Evolutionary conservation across 1,140 invertebrate genomes (phyloP).

Genomic region (Magallana angulata): DNA sequence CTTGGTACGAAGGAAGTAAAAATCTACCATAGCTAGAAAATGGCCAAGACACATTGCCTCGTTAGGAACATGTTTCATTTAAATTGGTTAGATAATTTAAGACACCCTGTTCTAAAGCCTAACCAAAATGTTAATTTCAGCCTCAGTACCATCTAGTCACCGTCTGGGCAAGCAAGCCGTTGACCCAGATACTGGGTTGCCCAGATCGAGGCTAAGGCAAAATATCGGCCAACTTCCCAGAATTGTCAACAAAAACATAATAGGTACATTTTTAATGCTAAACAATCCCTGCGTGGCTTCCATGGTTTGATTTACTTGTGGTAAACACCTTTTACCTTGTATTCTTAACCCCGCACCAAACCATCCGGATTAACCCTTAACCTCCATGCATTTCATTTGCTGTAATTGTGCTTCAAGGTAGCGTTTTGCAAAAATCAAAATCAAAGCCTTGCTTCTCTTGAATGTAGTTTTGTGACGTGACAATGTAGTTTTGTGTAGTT

Average conservation of each 20-base stretch:
- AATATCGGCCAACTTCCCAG: conserved; percentile 52
- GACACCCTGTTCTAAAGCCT: no score
- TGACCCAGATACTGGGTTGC: conserved; percentile 47
- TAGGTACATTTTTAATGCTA: conserved; percentile 39
- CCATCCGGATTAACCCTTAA: neutral
- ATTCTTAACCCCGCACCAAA: neutral
- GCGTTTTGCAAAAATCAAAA: neutral
- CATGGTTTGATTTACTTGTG: neutral
- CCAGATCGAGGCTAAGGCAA: conserved; percentile 43
- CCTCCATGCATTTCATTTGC: neutral
- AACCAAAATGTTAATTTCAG: conserved; percentile 44
- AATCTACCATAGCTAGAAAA: no score
- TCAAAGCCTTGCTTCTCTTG: neutral
- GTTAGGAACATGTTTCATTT: no score
- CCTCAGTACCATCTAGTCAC: conserved; percentile 53
- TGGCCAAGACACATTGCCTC: no score
- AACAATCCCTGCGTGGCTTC: neutral
- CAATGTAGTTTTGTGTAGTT: neutral
- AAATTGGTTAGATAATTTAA: no score
- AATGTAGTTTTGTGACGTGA: neutral
- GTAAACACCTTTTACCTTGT: neutral
- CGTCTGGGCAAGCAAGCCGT: conserved; percentile 47
- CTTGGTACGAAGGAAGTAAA: no score
- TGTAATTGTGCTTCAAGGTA: neutral
- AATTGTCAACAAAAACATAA: conserved; percentile 50